phyloP scores from a whole-genome alignment of 1,140 invertebrate species.

The Ceratina calcarata region DNA sequence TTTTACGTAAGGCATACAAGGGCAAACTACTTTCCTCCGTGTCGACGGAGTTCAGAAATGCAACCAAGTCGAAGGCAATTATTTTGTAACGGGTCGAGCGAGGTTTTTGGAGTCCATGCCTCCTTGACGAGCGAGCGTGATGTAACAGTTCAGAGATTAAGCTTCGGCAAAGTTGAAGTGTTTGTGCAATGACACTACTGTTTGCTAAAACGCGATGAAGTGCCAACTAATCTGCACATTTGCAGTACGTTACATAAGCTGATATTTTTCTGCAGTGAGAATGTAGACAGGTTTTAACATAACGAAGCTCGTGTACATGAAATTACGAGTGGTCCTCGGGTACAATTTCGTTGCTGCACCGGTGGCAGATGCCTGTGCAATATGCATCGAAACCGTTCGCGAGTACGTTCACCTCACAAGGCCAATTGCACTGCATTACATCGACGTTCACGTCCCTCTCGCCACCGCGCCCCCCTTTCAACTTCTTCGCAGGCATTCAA shows the following conservation, averaged over 20 bases:
- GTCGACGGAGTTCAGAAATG: background rate
- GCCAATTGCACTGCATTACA: slow-evolving; percentile 63
- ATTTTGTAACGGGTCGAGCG: no score
- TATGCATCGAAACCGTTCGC: slow-evolving; percentile 46
- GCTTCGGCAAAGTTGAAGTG: no score
- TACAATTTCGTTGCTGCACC: slow-evolving; percentile 37
- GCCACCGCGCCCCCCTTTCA: slow-evolving; percentile 37
- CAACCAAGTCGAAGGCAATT: no score
- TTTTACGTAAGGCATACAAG: slow-evolving; percentile 36
- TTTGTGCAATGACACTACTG: no score
- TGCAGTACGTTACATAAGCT: no score
- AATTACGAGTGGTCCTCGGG: slow-evolving; percentile 29
- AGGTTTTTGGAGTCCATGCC: no score
- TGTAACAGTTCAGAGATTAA: no score
- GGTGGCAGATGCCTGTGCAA: slow-evolving; percentile 25
- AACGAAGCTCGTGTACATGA: background rate
- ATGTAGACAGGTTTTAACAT: no score
- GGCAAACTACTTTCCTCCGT: slow-evolving; percentile 4
- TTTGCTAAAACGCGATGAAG: no score
- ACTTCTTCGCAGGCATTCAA: slow-evolving; percentile 53
- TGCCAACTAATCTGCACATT: no score
- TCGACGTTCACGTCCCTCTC: slow-evolving; percentile 31
- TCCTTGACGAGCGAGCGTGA: no score
- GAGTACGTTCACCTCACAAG: slow-evolving; percentile 66
- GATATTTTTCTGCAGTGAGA: no score